phyloP scores from a whole-genome alignment of 2,797 vertebrate species.

The Myiotriccus ornatus region DNA sequence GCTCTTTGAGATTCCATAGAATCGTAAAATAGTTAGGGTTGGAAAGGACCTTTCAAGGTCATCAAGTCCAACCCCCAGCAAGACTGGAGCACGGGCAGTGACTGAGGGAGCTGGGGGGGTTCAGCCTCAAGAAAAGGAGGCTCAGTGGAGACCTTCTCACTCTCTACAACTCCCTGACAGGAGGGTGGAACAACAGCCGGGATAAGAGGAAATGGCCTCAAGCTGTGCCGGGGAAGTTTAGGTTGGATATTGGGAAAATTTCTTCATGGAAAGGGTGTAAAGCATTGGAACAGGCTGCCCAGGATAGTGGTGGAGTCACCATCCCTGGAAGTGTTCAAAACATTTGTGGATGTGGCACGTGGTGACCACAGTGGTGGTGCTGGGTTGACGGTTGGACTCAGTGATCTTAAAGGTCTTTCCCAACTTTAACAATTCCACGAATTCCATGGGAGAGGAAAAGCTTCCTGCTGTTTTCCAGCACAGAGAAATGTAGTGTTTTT shows the following conservation, averaged over 20 bases:
- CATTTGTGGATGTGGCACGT: background rate
- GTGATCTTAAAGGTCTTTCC: background rate
- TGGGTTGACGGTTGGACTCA: background rate
- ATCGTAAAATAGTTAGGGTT: background rate
- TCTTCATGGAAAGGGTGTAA: background rate
- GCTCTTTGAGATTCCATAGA: background rate
- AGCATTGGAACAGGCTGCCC: background rate
- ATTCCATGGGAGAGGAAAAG: background rate
- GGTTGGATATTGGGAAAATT: background rate
- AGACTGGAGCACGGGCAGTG: rapidly evolving
- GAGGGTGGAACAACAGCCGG: background rate
- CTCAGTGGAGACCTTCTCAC: background rate
- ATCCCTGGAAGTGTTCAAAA: background rate
- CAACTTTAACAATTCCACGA: background rate
- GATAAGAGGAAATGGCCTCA: background rate
- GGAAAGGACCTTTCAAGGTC: background rate
- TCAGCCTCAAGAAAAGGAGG: background rate
- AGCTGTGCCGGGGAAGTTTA: too few species aligned
- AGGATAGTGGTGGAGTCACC: background rate
- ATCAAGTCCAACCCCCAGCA: background rate
- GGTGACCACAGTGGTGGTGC: background rate
- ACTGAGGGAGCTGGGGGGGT: background rate
- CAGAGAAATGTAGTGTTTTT: background rate
- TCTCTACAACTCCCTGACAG: background rate
- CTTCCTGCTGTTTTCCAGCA: background rate